These are phyloP conservation scores for Pangasius mekongensis DNA, from an alignment of 2,797 vertebrate species.

Conservation along the genomic window DNA sequence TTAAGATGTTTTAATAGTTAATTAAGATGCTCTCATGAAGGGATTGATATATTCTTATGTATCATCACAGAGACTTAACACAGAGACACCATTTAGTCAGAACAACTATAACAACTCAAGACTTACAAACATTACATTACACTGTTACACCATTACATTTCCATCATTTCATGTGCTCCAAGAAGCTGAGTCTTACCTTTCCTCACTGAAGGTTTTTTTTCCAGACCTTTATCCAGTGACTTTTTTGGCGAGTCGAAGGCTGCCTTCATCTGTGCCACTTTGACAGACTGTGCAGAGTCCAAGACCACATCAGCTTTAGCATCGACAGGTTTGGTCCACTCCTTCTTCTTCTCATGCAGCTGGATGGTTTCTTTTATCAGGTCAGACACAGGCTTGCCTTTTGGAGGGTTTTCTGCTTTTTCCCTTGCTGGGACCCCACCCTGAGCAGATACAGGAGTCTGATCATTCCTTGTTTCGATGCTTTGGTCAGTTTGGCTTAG, in stretches of 20 bases:
- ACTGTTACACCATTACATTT: too few relatives aligned
- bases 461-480: slow-evolving; percentile 48
- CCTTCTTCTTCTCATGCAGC: slow-evolving; percentile 77
- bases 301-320: slow-evolving; percentile 62
- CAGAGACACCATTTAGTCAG: neutral
- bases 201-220: slow-evolving; percentile 75
- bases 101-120: neutral
- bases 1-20: neutral
- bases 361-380: slow-evolving; percentile 78
- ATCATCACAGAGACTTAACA: neutral
- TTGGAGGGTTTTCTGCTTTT: slow-evolving; percentile 58
- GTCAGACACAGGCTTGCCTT: slow-evolving; percentile 73
- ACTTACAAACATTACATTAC: neutral
- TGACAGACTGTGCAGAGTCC: slow-evolving; percentile 72
- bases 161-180: neutral
- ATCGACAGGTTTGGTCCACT: slow-evolving; percentile 70
- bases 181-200: slow-evolving; percentile 50
- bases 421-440: slow-evolving; percentile 49
- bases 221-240: slow-evolving; percentile 69
- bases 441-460: slow-evolving; percentile 1
- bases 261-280: slow-evolving; percentile 81
- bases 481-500: slow-evolving; percentile 51
- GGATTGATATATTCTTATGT: neutral
- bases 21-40: neutral
- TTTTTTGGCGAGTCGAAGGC: slow-evolving; percentile 77